Base-by-base conservation (phyloP, 1,140 invertebrate genomes). In the Eulimnadia texana region DNA sequence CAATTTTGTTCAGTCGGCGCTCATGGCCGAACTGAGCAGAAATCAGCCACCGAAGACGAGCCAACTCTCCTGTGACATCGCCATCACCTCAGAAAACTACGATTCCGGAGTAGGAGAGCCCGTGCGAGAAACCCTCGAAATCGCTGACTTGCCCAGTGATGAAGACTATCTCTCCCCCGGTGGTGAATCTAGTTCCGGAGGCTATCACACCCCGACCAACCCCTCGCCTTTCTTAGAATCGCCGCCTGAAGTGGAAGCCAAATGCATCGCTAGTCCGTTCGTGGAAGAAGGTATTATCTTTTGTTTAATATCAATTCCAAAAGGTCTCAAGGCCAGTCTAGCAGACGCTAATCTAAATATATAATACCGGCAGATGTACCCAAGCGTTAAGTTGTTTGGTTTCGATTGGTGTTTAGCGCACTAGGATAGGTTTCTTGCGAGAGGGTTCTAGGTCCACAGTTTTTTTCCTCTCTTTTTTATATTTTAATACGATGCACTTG, bases 1-100 rank as follows among this genome's bases (percentile, higher is more conserved):
- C 27, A 27, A 29, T 0, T 27, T 63, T 16, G 56, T 63, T 9
- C 42, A 50, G 27, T 63, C 62, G 16, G 56, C 56, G 11, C 29
- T 61, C 13, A 61, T 42, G 33, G 33, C 33, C 33, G 33, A 42
- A 16, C 6, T 42, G 33, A 42, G 16, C 33, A 6, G 33, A 6
- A 42, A 42, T 42, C 33, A 9, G 33, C 16, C 33, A 6, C 33
- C 33, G 33, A 42, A 16, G 33, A 42, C 33, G 16, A 6, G 6
- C 6, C 6, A 42, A 42, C 6, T 42, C 6, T 42, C 33, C 33
- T 42, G 33, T 16, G 33, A 42, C 6, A 16, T 42, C 6, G 33
- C 33, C 33, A 9, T 42, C 6, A 42, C 33, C 33, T 42, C 33
- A 6, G 33, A 42, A 6, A 42, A 42, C 33, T 42, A 42, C 33